These are phyloP conservation scores for Automeris io DNA, from an alignment of 2,888 invertebrate genomes.

Conservation along the genomic window DNA sequence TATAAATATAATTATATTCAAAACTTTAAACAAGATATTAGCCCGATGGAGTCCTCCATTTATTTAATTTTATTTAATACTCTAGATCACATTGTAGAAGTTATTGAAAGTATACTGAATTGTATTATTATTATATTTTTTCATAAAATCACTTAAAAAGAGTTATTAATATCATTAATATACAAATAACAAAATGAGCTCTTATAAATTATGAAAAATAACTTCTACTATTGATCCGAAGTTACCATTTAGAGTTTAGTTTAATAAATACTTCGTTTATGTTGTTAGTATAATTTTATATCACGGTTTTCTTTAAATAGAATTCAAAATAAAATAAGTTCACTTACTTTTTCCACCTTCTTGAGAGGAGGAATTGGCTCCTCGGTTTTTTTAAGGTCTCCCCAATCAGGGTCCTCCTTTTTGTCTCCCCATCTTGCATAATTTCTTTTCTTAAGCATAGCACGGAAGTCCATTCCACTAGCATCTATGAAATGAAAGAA, in stretches of 20 bases:
- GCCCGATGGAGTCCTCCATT: constrained; percentile 46
- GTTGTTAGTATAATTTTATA: constrained; percentile 10
- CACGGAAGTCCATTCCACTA: constrained; percentile 99
- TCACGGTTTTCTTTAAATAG: constrained; percentile 5
- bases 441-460: constrained; percentile 97
- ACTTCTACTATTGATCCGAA: neutral
- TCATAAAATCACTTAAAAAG: too few species aligned
- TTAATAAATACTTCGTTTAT: constrained; percentile 8
- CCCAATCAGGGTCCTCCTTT: constrained; percentile 95
- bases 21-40: constrained; percentile 15
- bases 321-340: constrained; percentile 9
- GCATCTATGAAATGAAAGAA: too few species aligned
- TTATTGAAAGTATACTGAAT: too few species aligned
- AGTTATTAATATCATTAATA: neutral
- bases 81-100: constrained; percentile 31
- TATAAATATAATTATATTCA: too few species aligned
- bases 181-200: neutral
- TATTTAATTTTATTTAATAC: constrained; percentile 28
- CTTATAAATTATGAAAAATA: neutral
- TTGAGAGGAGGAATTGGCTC: constrained; percentile 91
- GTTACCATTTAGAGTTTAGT: neutral
- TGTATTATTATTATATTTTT: too few species aligned
- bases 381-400: constrained; percentile 93
- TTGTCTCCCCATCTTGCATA: constrained; percentile 96
- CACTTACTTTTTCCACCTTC: constrained; percentile 94